phyloP scores from a whole-genome alignment of 2,113 vertebrate genomes.

The Plectropomus leopardus region DNA sequence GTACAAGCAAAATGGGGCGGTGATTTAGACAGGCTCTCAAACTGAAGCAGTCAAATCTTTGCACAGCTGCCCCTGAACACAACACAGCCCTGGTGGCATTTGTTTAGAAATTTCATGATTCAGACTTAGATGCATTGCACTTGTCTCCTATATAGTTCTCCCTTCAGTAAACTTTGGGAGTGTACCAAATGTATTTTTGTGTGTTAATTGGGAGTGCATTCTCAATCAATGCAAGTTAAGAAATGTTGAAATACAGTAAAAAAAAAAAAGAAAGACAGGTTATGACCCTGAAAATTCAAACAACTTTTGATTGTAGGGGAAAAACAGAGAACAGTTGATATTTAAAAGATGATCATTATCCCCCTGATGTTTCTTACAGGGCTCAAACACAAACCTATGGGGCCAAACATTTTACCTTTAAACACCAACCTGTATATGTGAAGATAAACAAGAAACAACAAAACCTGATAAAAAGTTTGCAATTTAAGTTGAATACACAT shows the following conservation, averaged over 20 bases:
- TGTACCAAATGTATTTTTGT: background rate
- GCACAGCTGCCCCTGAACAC: background rate
- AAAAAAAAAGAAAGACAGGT: background rate
- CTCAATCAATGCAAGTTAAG: background rate
- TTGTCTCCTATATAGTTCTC: background rate
- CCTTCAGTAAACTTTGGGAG: background rate
- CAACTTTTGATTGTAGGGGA: background rate
- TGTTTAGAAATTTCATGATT: background rate
- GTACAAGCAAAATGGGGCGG: background rate
- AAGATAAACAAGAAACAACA: background rate
- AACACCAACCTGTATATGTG: no score
- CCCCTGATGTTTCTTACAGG: background rate
- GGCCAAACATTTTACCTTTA: background rate
- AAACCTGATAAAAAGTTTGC: background rate
- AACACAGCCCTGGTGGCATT: background rate
- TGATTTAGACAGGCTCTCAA: background rate
- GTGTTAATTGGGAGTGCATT: no score
- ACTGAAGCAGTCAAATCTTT: background rate
- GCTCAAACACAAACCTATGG: background rate
- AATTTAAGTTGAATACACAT: background rate
- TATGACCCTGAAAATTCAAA: background rate
- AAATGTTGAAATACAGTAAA: background rate
- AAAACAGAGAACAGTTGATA: background rate
- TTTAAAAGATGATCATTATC: background rate
- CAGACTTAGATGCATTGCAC: background rate